Percentiles rank a stretch among this genome's conserved stretches.
Evolutionary conservation across 2,888 invertebrate species (phyloP).

Genomic region (Drosophila limbata): DNA sequence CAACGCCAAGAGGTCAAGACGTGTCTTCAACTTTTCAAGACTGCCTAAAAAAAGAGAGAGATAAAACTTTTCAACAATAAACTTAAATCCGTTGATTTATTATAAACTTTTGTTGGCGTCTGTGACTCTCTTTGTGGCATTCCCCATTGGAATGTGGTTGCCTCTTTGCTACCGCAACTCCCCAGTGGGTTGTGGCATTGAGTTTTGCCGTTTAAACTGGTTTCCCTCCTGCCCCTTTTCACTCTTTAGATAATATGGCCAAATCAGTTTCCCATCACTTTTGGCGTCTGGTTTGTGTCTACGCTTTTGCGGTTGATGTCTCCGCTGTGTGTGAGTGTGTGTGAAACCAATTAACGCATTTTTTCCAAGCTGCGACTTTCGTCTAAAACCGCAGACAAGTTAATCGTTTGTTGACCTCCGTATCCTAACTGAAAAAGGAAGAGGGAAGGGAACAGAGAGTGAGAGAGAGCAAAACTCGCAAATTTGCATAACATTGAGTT

Average conservation of each 20-base stretch:
- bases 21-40: constrained; percentile 32
- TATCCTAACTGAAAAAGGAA: constrained; percentile 13
- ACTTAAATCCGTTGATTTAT: constrained; percentile 71
- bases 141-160: constrained; percentile 52
- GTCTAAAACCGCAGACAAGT: constrained; percentile 74
- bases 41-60: constrained; percentile 7
- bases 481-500: constrained; percentile 69
- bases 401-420: constrained; percentile 75
- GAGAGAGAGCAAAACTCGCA: constrained; percentile 37
- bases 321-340: constrained; percentile 35
- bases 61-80: constrained; percentile 29
- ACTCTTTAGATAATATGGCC: constrained; percentile 15
- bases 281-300: constrained; percentile 49
- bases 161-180: constrained; percentile 29
- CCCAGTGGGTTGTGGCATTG: constrained; percentile 45
- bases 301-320: constrained; percentile 45
- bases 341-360: constrained; percentile 73
- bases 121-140: constrained; percentile 28
- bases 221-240: constrained; percentile 15
- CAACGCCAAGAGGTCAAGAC: constrained; percentile 11
- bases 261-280: constrained; percentile 54
- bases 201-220: constrained; percentile 46
- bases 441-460: neutral
- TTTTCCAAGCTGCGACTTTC: constrained; percentile 39
- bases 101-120: constrained; percentile 43